A percentile compares a stretch with the other conserved stretches of the same genome.
phyloP scores from a whole-genome alignment of 1,140 invertebrate genomes.

The Drosophila trapezifrons region DNA sequence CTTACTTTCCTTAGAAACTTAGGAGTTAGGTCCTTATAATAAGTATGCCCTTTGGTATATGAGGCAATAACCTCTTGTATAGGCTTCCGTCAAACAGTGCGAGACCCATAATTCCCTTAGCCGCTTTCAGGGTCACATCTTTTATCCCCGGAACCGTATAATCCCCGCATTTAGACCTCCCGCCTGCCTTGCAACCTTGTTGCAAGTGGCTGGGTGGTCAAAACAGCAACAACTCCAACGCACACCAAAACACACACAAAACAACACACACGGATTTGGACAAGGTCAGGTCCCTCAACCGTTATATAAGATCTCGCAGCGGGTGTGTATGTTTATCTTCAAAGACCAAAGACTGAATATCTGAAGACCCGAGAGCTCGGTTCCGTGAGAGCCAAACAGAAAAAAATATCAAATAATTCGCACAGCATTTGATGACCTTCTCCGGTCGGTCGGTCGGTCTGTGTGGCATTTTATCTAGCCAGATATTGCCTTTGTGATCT shows the following conservation, averaged over 20 bases:
- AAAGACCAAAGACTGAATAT: constrained; percentile 22
- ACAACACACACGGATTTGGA: constrained; percentile 24
- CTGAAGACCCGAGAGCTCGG: constrained; percentile 28
- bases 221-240: constrained; percentile 8
- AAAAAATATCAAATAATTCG: constrained; percentile 68
- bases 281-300: constrained; percentile 48
- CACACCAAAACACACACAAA: constrained; percentile 5
- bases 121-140: constrained; percentile 30
- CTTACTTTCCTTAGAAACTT: neutral
- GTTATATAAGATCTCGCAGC: constrained; percentile 44
- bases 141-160: constrained; percentile 3
- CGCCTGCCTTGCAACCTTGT: constrained; percentile 39
- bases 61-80: neutral
- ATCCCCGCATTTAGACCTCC: constrained; percentile 17
- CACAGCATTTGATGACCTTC: constrained; percentile 78
- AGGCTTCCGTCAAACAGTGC: neutral
- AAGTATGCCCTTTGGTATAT: neutral
- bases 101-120: neutral
- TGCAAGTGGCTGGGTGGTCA: constrained; percentile 42
- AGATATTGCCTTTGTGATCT: constrained; percentile 82
- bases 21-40: neutral
- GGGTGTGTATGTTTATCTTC: constrained; percentile 42
- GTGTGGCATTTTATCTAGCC: constrained; percentile 77
- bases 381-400: constrained; percentile 51
- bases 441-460: constrained; percentile 40